Base-by-base conservation (phyloP, 2,888 invertebrate species). In the Lasioglossum marginatum region DNA sequence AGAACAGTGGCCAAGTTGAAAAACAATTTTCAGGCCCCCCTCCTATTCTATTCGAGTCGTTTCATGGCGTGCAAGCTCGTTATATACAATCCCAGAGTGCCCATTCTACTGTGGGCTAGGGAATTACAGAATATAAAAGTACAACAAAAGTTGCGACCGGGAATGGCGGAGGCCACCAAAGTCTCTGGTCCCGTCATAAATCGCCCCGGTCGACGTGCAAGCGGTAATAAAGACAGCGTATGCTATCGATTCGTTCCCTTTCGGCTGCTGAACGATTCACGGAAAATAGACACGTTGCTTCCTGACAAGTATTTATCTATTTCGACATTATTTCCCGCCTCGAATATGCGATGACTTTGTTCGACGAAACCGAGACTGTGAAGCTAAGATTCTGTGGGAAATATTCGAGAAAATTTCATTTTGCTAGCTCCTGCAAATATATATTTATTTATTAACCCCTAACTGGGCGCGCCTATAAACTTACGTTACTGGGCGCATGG, bases 201-300 rank as follows among this genome's bases (percentile, higher is more conserved):
- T 89, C 87, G 86, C 60, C 48, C 52, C 74, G 84, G 66, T 72
- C 78, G 85, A 87, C 82, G 87, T 83, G 85, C 81, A 83, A 83
- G 80, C 81, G 81, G 87, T 89, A 89, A 90, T 89, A 88, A 90
- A 88, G 86, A 82, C 88, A 85, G 79, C 81, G 86, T 86, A 86
- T 87, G 82, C 79, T 89, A 90, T 89, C 89, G 90, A 91, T 91
- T 89, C 89, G 82, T 87, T 89, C 87, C 85, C 81, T 74, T 78
- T 71, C 73, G 23, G 66, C 12, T 43, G 37, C 45, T 57, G 75
- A 76, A 75, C 68, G 77, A 43, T 68, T 57, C 71, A n/a, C 45
- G 31, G 43, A n/a, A 77, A 66, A 43, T 14, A n/a, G 27, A n/a
- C 63, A 43, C 76, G 45, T n/a, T 10, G n/a, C 70, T 14, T 27